A percentile compares a stretch with the other conserved stretches of the same genome.
Evolutionary conservation across 2,797 vertebrate genomes (phyloP).

Genomic region (Merluccius polli): DNA sequence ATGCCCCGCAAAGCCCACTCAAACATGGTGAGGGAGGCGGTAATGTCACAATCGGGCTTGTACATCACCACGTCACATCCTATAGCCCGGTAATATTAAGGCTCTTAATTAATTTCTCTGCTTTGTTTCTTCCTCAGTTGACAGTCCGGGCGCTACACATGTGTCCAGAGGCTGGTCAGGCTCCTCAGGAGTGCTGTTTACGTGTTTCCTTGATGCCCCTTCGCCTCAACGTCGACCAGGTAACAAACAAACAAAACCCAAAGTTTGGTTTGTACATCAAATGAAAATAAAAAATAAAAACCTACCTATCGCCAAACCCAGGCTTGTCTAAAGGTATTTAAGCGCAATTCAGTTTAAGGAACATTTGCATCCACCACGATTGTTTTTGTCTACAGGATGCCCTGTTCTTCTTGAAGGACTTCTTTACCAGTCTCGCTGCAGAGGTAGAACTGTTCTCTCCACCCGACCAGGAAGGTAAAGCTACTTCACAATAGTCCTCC

Average conservation of each 20-base stretch:
- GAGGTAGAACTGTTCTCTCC: slow-evolving; percentile 93
- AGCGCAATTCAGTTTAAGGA: neutral
- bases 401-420: slow-evolving; percentile 97
- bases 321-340: neutral
- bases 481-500: neutral
- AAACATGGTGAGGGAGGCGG: slow-evolving; percentile 82
- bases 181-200: slow-evolving; percentile 93
- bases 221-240: slow-evolving; percentile 98
- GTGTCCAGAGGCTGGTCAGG: slow-evolving; percentile 87
- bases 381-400: slow-evolving; percentile 80
- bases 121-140: slow-evolving; percentile 68
- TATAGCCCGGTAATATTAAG: slow-evolving; percentile 6
- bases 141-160: slow-evolving; percentile 92
- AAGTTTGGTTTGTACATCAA: neutral
- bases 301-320: neutral
- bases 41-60: no score
- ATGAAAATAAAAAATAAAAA: neutral
- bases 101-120: neutral
- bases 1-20: slow-evolving; percentile 97
- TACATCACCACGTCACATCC: no score
- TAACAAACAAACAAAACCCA: slow-evolving; percentile 38
- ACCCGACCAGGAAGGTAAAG: slow-evolving; percentile 89
- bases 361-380: slow-evolving; percentile 1
- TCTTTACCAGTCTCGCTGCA: slow-evolving; percentile 89
- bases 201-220: slow-evolving; percentile 94